These are phyloP conservation scores for Peromyscus leucopus DNA, from an alignment of 2,113 vertebrate species.

Conservation along the genomic window DNA sequence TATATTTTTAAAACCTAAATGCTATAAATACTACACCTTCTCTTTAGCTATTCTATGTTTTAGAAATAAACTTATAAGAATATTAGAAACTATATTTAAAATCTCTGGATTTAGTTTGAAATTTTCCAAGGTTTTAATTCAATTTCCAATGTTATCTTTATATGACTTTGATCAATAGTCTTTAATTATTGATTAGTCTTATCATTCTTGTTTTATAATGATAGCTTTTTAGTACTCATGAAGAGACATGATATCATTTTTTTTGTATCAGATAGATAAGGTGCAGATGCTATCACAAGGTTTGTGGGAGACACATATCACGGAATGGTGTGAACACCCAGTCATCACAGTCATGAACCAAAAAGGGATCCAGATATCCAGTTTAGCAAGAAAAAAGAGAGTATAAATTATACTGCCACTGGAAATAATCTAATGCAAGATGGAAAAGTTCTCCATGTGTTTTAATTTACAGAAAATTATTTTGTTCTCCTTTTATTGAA, in stretches of 20 bases:
- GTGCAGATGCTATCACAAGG: not conserved
- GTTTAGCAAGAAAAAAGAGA: not conserved
- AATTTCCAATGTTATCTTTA: not conserved
- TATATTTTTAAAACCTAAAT: not conserved
- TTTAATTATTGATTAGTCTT: not conserved
- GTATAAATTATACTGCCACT: not conserved
- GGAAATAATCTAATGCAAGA: not conserved
- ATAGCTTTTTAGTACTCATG: not conserved
- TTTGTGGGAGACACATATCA: not conserved
- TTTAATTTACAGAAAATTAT: not conserved
- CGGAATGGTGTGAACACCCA: not conserved
- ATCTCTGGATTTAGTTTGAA: constrained; percentile 24
- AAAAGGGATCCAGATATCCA: not conserved
- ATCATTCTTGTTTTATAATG: not conserved
- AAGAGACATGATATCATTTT: not conserved
- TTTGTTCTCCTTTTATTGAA: not conserved
- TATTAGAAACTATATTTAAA: not conserved
- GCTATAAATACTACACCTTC: not conserved
- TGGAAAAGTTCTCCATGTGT: not conserved
- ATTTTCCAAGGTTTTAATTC: not conserved
- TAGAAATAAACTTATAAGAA: not conserved
- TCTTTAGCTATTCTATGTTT: not conserved
- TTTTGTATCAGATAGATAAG: not conserved
- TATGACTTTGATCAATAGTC: not conserved
- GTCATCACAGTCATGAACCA: not conserved